Base-by-base conservation (phyloP, 23 tunicate genomes). In the Clavelina lepadiformis region DNA sequence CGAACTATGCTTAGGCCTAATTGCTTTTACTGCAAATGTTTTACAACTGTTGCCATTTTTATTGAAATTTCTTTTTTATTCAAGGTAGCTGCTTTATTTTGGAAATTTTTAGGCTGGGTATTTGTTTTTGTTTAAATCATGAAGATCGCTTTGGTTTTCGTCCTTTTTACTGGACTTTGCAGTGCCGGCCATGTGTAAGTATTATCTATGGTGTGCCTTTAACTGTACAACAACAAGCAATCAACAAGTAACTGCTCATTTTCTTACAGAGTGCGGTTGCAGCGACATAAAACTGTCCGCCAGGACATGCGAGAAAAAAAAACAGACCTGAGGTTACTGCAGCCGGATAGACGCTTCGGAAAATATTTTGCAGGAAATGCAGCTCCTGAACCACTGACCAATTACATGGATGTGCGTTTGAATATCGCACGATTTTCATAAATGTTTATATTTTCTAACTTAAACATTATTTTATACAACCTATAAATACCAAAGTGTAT, bases 341-440 rank as follows among this genome's bases (percentile, higher is more conserved):
- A 3, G 33, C 15, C 11, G 15, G 15, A 44, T 44, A 15, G 49
- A 15, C 15, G 11, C 49, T 11, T 44, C 49, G 49, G 49, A 44
- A 44, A 44, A 15, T 11, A 11, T 11, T 15, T 44, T 5, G 62
- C 47, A 25, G n/a, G 26, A 29, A 36, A 53, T 4, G 52, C 29
- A 21, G 97, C 68, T 46, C 75, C 83, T 0, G 88, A 74, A 62
- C 85, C 85, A 29, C 70, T 89, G 21, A 81, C 97, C 1, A 89
- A 89, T 46, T 89, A 89, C 33, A 6, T 89, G 63, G 89, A 89
- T 75, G 95, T 86, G 73, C 61, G 60, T 32, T n/a, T n/a, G n/a
- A n/a, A n/a, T n/a, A n/a, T 11, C 49, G 15, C 49, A 44, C 49
- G 49, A 44, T 44, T 44, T 44, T 44, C 49, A 11, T 44, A 44